These are phyloP conservation scores for Gobio occitaniae DNA, from an alignment of 2,797 vertebrate genomes.

Conservation along the genomic window DNA sequence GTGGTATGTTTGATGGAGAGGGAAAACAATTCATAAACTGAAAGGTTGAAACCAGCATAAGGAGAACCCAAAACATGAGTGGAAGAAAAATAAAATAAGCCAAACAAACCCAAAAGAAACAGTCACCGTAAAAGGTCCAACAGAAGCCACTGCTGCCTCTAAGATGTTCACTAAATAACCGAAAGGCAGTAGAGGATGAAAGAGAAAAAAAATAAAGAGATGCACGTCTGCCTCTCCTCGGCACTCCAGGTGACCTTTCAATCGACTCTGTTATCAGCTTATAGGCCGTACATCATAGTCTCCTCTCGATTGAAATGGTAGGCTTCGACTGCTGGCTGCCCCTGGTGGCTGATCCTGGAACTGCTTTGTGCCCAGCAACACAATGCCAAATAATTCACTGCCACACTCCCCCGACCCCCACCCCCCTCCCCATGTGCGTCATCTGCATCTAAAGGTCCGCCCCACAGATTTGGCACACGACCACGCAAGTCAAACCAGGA, in stretches of 20 bases:
- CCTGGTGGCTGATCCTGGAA: conserved; percentile 44
- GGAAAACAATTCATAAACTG: conserved; percentile 27
- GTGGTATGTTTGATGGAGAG: conserved; percentile 52
- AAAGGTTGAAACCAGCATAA: conserved; percentile 42
- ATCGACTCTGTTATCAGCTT: conserved; percentile 46
- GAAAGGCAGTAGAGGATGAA: conserved; percentile 38
- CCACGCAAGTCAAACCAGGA: conserved; percentile 51
- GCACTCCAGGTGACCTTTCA: conserved; percentile 49
- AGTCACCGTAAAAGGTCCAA: conserved; percentile 28
- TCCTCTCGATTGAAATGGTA: conserved; percentile 15
- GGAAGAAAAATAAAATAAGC: conserved; percentile 41
- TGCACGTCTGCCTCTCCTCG: conserved; percentile 40
- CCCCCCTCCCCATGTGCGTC: conserved; percentile 11
- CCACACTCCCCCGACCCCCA: not conserved
- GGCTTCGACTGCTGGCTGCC: conserved; percentile 30
- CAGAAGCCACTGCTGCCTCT: conserved; percentile 5
- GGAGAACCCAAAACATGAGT: conserved; percentile 30
- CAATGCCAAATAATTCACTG: conserved; percentile 11
- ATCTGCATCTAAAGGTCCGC: conserved; percentile 40
- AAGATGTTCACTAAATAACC: conserved; percentile 46
- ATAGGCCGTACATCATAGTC: conserved; percentile 11
- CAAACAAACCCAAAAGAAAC: conserved; percentile 38
- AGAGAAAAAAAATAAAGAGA: conserved; percentile 27
- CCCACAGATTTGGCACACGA: conserved; percentile 59
- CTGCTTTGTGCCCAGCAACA: conserved; percentile 28